A percentile compares a stretch with the other conserved stretches of the same genome.
phyloP scores from a whole-genome alignment of 1,140 invertebrate genomes.

The Nymphalis io region DNA sequence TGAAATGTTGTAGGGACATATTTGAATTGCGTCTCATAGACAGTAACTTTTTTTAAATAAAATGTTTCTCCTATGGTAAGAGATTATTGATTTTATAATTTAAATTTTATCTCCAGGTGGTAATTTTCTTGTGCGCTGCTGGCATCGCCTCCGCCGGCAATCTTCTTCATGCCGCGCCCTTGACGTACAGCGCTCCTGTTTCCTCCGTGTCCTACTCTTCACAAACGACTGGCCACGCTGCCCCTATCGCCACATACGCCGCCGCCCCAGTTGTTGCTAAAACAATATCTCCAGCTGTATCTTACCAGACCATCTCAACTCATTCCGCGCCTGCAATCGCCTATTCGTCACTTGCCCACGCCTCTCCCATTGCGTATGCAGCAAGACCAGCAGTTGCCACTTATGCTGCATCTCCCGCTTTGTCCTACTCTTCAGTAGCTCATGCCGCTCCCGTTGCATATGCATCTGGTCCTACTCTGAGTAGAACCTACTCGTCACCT shows the following conservation, averaged over 20 bases:
- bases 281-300: conserved; percentile 38
- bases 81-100: background rate
- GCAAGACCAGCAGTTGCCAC: background rate
- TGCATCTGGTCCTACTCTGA: conserved; percentile 36
- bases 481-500: conserved; percentile 34
- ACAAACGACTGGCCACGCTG: conserved; percentile 44
- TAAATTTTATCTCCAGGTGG: conserved; percentile 45
- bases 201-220: conserved; percentile 54
- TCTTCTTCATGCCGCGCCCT: conserved; percentile 54
- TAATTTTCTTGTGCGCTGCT: conserved; percentile 61
- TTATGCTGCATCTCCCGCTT: conserved; percentile 18
- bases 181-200: conserved; percentile 52
- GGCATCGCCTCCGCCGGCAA: conserved; percentile 64
- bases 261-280: conserved; percentile 17
- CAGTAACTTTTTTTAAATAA: background rate
- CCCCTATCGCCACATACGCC: conserved; percentile 43
- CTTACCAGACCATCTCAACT: conserved; percentile 32
- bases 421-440: conserved; percentile 23
- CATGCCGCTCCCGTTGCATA: conserved; percentile 37
- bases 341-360: too few relatives aligned
- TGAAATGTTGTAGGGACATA: too few relatives aligned
- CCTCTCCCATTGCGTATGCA: too few relatives aligned
- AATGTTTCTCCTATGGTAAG: background rate
- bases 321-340: conserved; percentile 32
- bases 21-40: too few relatives aligned